Percentiles rank a stretch among this genome's conserved stretches.
Evolutionary conservation across 2,113 vertebrate species (phyloP).

Genomic region (Oxyura jamaicensis): DNA sequence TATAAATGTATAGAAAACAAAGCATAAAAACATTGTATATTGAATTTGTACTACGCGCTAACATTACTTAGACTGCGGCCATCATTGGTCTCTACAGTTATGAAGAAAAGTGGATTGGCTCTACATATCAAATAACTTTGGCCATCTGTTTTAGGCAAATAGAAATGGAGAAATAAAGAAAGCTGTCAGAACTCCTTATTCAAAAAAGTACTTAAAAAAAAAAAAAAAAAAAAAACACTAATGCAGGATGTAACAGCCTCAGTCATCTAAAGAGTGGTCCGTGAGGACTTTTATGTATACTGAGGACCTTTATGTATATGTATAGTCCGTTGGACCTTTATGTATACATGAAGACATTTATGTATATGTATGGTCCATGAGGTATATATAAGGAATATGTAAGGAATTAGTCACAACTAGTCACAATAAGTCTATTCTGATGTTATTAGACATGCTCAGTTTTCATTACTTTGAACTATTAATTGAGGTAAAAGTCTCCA

Average conservation of each 20-base stretch:
- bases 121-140: neutral
- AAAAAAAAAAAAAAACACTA: neutral
- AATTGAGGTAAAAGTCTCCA: slow-evolving; percentile 1
- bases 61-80: neutral
- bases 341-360: too few relatives aligned
- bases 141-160: neutral
- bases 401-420: neutral
- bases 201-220: neutral
- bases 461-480: neutral
- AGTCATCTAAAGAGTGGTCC: neutral
- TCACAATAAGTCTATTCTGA: neutral
- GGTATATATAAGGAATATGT: neutral
- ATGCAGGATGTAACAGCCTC: neutral
- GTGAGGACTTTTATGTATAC: neutral
- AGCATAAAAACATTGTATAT: neutral
- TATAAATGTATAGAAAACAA: neutral
- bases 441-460: neutral
- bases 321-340: too few relatives aligned
- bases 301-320: too few relatives aligned
- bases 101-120: neutral
- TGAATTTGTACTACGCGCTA: neutral
- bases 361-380: too few relatives aligned
- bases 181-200: neutral
- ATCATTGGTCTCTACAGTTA: neutral
- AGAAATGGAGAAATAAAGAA: neutral